phyloP scores from a whole-genome alignment of 2,888 invertebrate genomes.

The Cephalotes varians region DNA sequence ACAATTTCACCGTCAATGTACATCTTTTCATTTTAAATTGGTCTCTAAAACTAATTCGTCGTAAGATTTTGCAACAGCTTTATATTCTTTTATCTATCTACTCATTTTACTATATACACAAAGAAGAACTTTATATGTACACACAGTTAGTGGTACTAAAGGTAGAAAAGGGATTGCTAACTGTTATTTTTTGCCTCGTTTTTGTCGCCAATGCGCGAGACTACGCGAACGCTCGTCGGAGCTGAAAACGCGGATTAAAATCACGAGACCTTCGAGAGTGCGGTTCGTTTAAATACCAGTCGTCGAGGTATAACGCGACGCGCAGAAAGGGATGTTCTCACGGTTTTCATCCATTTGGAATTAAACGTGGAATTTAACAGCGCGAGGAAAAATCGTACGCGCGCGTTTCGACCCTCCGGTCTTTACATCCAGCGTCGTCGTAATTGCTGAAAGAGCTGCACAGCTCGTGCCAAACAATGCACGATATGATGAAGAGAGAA shows the following conservation, averaged over 20 bases:
- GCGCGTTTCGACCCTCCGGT: background rate
- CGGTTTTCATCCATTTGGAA: conserved; percentile 17
- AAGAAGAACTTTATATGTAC: background rate
- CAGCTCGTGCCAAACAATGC: background rate
- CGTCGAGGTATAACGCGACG: background rate
- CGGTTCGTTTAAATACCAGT: conserved; percentile 11
- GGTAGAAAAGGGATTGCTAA: background rate
- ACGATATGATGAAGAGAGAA: background rate
- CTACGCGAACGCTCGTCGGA: background rate
- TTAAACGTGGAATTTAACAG: conserved; percentile 16
- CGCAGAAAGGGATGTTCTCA: conserved; percentile 19
- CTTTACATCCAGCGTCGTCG: background rate
- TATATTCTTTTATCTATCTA: background rate
- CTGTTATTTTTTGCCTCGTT: background rate
- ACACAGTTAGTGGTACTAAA: background rate
- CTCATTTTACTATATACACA: background rate
- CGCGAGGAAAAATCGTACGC: conserved; percentile 20
- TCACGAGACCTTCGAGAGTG: background rate
- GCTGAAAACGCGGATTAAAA: conserved; percentile 22
- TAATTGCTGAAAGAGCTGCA: conserved; percentile 5
- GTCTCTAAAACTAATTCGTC: background rate
- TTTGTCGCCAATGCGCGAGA: background rate
- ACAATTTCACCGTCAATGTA: background rate
- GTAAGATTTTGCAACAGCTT: background rate
- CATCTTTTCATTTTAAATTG: background rate